Percentiles rank a stretch among this genome's conserved stretches.
phyloP scores from a whole-genome alignment of 1,140 invertebrate species.

The Calliopsis andreniformis region DNA sequence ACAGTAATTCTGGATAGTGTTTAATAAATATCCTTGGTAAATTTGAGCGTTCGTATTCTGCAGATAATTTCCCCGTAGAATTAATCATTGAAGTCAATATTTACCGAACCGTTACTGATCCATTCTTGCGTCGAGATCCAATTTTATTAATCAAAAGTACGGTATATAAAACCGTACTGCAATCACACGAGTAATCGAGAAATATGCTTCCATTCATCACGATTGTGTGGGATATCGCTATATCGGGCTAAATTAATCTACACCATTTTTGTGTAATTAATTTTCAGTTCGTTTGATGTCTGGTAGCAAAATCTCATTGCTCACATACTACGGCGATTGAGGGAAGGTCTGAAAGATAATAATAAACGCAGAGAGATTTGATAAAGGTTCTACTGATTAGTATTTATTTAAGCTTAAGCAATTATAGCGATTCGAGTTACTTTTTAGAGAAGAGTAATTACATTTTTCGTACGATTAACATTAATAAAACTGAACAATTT shows the following conservation, averaged over 20 bases:
- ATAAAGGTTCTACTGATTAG: too few species aligned
- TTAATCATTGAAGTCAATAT: slow-evolving; percentile 10
- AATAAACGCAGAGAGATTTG: too few species aligned
- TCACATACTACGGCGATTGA: too few species aligned
- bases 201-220: neutral
- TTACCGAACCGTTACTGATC: neutral
- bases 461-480: too few species aligned
- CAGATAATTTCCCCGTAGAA: neutral
- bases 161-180: neutral
- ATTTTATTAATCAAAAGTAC: slow-evolving; percentile 21
- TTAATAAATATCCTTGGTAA: neutral
- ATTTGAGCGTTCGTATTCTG: neutral
- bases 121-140: neutral
- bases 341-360: too few species aligned
- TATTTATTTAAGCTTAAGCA: too few species aligned
- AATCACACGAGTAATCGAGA: neutral
- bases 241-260: slow-evolving; percentile 1
- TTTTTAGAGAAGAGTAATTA: too few species aligned
- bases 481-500: too few species aligned
- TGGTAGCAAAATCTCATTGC: too few species aligned
- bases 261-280: neutral
- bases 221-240: neutral
- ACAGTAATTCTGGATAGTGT: neutral
- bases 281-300: neutral
- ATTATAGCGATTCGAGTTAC: too few species aligned